A percentile compares a stretch with the other conserved stretches of the same genome.
phyloP scores from a whole-genome alignment of 2,797 vertebrate species.

The Darevskia nairensis region DNA sequence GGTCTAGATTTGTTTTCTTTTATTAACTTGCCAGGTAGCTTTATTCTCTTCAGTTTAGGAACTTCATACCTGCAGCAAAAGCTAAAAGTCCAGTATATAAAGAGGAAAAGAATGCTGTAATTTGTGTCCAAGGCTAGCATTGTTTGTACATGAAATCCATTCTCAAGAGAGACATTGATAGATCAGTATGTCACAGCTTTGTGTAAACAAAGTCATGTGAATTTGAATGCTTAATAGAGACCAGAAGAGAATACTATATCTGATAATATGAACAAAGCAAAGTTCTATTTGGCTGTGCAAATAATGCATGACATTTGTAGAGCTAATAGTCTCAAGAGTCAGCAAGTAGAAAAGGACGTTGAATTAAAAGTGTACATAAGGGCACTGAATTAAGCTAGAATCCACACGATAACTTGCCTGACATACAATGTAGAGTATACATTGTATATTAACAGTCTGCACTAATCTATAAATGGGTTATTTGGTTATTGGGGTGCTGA shows the following conservation, averaged over 20 bases:
- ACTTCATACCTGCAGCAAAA: background rate
- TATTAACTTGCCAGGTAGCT: background rate
- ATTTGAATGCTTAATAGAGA: slow-evolving; percentile 9
- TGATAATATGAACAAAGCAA: slow-evolving; percentile 18
- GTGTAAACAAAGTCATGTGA: slow-evolving; percentile 14
- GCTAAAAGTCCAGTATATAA: background rate
- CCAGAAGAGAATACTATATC: slow-evolving; percentile 7
- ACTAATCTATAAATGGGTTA: background rate
- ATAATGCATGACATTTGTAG: slow-evolving; percentile 1
- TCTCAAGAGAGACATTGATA: background rate
- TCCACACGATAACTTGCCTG: background rate
- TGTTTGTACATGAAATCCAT: background rate
- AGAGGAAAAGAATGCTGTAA: background rate
- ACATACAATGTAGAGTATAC: background rate
- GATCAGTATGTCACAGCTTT: slow-evolving; percentile 5
- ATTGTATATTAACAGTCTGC: background rate
- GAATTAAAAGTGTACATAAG: background rate
- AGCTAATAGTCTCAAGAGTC: slow-evolving; percentile 7
- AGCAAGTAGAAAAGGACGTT: background rate
- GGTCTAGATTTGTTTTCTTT: background rate
- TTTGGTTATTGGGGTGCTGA: background rate
- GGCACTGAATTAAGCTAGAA: background rate
- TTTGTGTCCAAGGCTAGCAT: background rate
- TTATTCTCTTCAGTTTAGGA: background rate
- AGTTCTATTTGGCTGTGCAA: slow-evolving; percentile 5